Evolutionary conservation across 2,888 invertebrate species (phyloP).

Genomic region (Lomographa bimaculata): DNA sequence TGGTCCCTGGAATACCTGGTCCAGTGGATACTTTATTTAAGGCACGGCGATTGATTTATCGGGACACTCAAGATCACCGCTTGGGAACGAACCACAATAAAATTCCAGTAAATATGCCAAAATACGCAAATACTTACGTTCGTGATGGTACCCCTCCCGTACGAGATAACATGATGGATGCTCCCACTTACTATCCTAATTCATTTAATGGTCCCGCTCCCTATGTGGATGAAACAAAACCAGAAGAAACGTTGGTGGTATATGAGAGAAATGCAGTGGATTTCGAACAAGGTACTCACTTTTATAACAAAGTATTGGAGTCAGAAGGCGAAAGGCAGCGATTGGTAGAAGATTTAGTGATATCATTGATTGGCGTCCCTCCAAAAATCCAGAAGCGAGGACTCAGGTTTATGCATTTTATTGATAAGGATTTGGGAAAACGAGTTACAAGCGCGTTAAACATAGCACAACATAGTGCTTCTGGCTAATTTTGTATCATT

Average conservation of each 20-base stretch:
- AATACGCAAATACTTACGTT: constrained; percentile 39
- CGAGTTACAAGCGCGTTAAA: constrained; percentile 80
- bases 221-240: constrained; percentile 40
- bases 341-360: constrained; percentile 14
- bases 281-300: constrained; percentile 85
- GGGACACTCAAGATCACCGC: constrained; percentile 78
- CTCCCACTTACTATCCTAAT: constrained; percentile 49
- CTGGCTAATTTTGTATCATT: no score
- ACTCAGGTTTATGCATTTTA: constrained; percentile 84
- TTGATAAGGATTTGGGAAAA: constrained; percentile 87
- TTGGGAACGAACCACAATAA: constrained; percentile 46
- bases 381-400: constrained; percentile 24
- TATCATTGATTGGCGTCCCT: constrained; percentile 13
- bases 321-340: constrained; percentile 30
- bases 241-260: constrained; percentile 34
- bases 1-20: constrained; percentile 73
- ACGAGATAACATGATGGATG: constrained; percentile 36
- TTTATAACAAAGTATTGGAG: constrained; percentile 86
- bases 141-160: constrained; percentile 45
- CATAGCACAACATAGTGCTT: no score
- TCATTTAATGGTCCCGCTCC: constrained; percentile 47
- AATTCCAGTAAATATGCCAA: constrained; percentile 42
- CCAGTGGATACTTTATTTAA: constrained; percentile 79
- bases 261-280: constrained; percentile 23
- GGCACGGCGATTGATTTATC: constrained; percentile 72